Evolutionary conservation across 92 coral and sea anemone species (phyloP), one percentile per base, ranked within the genome.

Genomic region (Nematostella vectensis): DNA sequence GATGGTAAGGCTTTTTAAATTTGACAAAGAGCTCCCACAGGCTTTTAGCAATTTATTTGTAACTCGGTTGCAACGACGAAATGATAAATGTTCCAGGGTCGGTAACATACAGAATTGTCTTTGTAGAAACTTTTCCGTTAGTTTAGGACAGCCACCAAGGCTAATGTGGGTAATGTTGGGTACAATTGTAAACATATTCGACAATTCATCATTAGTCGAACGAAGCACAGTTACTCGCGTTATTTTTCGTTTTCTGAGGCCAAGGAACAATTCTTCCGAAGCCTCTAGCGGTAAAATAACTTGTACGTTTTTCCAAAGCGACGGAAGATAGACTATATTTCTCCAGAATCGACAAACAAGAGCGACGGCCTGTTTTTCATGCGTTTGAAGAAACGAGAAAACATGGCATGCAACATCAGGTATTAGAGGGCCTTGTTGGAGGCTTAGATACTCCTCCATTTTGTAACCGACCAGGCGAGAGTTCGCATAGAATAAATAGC

Each of bases 401-500:
- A 88, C 88, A 43, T 73, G 81, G 16, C 75, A 82, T 16, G 96
- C 94, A 29, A 83, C 56, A 45, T 88, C 96, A 17, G 96, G 78
- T 40, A 88, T 88, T 12, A 88, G 70, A 21, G 94, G 96, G n/a
- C 96, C 96, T 70, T 83, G 94, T 21, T 74, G 69, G 18, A 68
- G 77, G 31, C 51, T 11, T 16, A 54, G 29, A 9, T 53, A 30
- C 8, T 57, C 63, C 13, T 42, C 68, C 71, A 62, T 71, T n/a
- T n/a, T n/a, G n/a, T n/a, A n/a, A n/a, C n/a, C n/a, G n/a, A n/a
- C n/a, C n/a, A n/a, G n/a, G n/a, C n/a, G n/a, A n/a, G n/a, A n/a
- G n/a, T n/a, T n/a, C n/a, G n/a, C n/a, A n/a, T n/a, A n/a, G n/a
- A n/a, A n/a, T n/a, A n/a, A n/a, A n/a, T n/a, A n/a, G n/a, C n/a